Evolutionary conservation across 2,797 vertebrate genomes (phyloP).

Genomic region (Florisuga fusca): DNA sequence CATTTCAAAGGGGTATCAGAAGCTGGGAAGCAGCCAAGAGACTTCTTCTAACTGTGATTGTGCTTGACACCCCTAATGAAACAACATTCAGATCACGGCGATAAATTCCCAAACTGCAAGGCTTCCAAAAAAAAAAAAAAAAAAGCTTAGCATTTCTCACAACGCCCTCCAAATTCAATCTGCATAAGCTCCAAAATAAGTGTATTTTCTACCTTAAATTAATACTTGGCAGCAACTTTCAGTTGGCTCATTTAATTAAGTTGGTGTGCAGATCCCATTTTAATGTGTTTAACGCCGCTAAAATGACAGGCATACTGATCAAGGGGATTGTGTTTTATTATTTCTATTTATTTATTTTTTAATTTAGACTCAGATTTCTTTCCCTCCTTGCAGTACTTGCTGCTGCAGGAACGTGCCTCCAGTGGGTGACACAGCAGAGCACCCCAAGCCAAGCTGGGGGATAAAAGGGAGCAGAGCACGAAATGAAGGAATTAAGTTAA

Average conservation of each 20-base stretch:
- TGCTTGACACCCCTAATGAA: slow-evolving; percentile 53
- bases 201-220: slow-evolving; percentile 69
- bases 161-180: slow-evolving; percentile 59
- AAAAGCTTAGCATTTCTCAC: slow-evolving; percentile 47
- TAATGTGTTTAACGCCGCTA: background rate
- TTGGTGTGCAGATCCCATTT: slow-evolving; percentile 46
- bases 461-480: background rate
- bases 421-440: background rate
- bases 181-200: slow-evolving; percentile 71
- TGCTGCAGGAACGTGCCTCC: background rate
- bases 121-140: background rate
- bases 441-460: background rate
- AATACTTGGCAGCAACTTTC: slow-evolving; percentile 65
- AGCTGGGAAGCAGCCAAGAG: slow-evolving; percentile 55
- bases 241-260: slow-evolving; percentile 64
- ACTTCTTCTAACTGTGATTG: slow-evolving; percentile 42
- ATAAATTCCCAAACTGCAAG: slow-evolving; percentile 50
- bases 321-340: slow-evolving; percentile 7
- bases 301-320: slow-evolving; percentile 57
- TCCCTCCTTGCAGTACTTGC: background rate
- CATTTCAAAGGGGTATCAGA: background rate
- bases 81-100: slow-evolving; percentile 45
- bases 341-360: slow-evolving; percentile 20
- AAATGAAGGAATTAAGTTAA: background rate
- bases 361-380: background rate